Evolutionary conservation across 2,888 invertebrate genomes (phyloP), one percentile per base, ranked within the genome.

Genomic region (Nasonia oneida): DNA sequence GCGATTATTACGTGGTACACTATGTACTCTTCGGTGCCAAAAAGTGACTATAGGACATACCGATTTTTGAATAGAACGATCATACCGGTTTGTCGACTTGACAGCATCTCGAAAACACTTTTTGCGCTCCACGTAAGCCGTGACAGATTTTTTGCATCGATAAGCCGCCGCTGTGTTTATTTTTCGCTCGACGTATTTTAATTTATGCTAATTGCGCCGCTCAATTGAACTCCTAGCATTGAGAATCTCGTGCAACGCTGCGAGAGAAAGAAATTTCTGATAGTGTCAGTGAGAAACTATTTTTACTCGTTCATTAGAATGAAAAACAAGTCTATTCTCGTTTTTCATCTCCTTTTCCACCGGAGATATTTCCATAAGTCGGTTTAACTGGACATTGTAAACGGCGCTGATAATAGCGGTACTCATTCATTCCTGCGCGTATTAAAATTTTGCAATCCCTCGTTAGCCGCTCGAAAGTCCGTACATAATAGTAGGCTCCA

Each of bases 121-220:
- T 4, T 64, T 64, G n/a, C 29, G 14, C 6, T 23, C 6, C 2
- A 6, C 23, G 29, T 64, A 29, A 64, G 23, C 64, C 2, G 29
- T 29, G n/a, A 64, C 23, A 29, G 10, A 23, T 64, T 64, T 64
- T 29, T 64, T 64, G n/a, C 23, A 64, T 6, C 3, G 64, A 64
- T 23, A 64, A 64, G n/a, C 15, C 3, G 37, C 42, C 10, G 42
- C n/a, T 29, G 23, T 33, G 47, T 50, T 39, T 75, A 50, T 50
- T 75, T 75, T 75, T 53, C 53, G 42, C 64, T 61, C 12, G 42
- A 61, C 1, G 12, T 77, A 61, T 64, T 77, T 12, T 77, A 77
- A 77, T 77, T 61, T 77, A 61, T 64, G 77, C 64, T 39, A 42
- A 77, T 53, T 53, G 53, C 53, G 39, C 1, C 12, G 6, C 23